Percentiles rank a stretch among this genome's conserved stretches.
These are phyloP conservation scores for Vicugna pacos DNA, from an alignment of 2,113 vertebrate species.

Conservation along the genomic window DNA sequence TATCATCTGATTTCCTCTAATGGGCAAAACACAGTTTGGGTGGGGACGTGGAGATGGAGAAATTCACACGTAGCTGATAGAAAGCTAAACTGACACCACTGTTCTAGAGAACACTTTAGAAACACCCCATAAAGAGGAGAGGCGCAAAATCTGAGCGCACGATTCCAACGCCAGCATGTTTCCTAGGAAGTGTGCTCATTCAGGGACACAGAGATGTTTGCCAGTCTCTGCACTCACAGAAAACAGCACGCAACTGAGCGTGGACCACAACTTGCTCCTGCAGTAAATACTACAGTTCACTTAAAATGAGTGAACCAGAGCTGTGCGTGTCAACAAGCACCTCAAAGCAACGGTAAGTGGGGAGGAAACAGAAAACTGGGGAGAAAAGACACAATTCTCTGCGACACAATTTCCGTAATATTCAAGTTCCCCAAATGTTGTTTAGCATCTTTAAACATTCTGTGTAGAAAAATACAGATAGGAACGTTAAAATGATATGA, in stretches of 20 bases:
- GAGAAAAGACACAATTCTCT: background rate
- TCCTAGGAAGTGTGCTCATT: background rate
- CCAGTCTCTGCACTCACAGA: constrained; percentile 14
- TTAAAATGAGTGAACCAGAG: background rate
- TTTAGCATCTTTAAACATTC: background rate
- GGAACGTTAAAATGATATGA: background rate
- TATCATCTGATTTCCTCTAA: background rate
- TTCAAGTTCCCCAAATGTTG: background rate
- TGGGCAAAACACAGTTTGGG: background rate
- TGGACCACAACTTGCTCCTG: background rate
- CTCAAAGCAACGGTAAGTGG: background rate
- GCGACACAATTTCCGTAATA: background rate
- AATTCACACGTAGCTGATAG: background rate
- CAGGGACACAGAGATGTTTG: background rate
- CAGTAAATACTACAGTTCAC: background rate
- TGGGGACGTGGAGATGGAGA: background rate
- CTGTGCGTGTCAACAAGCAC: background rate
- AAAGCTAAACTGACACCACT: background rate
- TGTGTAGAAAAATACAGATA: background rate
- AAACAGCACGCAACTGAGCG: background rate
- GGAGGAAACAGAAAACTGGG: background rate
- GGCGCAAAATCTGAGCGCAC: background rate
- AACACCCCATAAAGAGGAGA: background rate
- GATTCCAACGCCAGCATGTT: background rate
- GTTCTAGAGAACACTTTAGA: constrained; percentile 9